A percentile compares a stretch with the other conserved stretches of the same genome.
These are phyloP conservation scores for Rhabdomys dilectus DNA, from an alignment of 2,113 vertebrate species.

Conservation along the genomic window DNA sequence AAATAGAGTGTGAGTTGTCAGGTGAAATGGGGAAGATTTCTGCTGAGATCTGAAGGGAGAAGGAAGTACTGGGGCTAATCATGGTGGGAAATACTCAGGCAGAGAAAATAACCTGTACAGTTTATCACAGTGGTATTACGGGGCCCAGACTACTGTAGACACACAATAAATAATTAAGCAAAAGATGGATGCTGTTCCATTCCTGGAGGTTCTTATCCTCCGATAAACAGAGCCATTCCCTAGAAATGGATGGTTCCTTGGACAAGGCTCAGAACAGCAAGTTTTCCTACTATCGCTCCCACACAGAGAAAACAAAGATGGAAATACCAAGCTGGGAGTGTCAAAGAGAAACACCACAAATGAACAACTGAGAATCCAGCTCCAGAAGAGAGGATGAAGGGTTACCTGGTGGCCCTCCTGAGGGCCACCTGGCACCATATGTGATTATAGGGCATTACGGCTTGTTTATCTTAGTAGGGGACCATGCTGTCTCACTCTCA, in stretches of 20 bases:
- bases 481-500: not conserved
- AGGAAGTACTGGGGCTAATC: not conserved
- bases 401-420: not conserved
- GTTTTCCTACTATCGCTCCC: not conserved
- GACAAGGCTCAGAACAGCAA: not conserved
- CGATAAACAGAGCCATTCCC: not conserved
- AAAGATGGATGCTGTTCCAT: not conserved
- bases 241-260: not conserved
- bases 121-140: not conserved
- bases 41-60: not conserved
- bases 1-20: not conserved
- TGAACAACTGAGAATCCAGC: not conserved
- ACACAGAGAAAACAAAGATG: slow-evolving; percentile 7
- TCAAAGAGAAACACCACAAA: not conserved
- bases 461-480: not conserved
- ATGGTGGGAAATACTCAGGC: not conserved
- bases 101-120: not conserved
- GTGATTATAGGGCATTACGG: not conserved
- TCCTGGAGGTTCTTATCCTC: slow-evolving; percentile 20
- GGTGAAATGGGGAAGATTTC: not conserved
- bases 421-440: no score
- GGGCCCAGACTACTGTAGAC: not conserved
- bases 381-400: not conserved
- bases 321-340: not conserved
- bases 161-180: slow-evolving; percentile 38